Conservation (phyloP, 2,888 invertebrate genomes). For the Calameuta pallipes region DNA sequence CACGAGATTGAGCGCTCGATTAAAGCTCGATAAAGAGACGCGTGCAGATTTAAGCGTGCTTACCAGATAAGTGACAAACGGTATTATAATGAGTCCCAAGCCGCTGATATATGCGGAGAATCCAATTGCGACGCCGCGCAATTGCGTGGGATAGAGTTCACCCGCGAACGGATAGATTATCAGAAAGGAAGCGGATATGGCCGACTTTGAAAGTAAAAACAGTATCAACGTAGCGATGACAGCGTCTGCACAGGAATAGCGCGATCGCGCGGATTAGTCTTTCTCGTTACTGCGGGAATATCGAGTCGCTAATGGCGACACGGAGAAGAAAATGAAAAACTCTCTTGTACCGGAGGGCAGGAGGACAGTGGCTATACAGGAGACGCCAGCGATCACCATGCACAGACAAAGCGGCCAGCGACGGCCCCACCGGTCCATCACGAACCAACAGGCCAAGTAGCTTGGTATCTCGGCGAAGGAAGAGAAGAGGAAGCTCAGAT, state of each 20-base stretch:
- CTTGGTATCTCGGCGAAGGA: constrained; percentile 91
- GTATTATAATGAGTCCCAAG: constrained; percentile 87
- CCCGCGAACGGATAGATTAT: constrained; percentile 94
- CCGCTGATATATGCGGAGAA: constrained; percentile 92
- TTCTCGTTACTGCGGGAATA: not conserved
- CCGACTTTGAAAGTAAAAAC: constrained; percentile 86
- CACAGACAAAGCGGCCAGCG: constrained; percentile 89
- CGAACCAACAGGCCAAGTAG: constrained; percentile 86
- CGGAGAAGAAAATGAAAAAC: too few relatives aligned
- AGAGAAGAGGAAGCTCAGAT: constrained; percentile 88
- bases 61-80: constrained; percentile 91
- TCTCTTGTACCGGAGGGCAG: constrained; percentile 76
- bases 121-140: constrained; percentile 90
- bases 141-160: constrained; percentile 90
- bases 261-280: not conserved
- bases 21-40: not conserved
- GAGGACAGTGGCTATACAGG: constrained; percentile 86
- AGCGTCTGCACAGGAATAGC: constrained; percentile 71
- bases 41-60: constrained; percentile 50
- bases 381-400: constrained; percentile 77
- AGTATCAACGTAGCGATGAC: constrained; percentile 78
- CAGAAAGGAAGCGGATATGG: constrained; percentile 90
- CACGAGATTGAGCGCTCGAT: too few relatives aligned
- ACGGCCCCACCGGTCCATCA: constrained; percentile 89
- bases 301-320: too few relatives aligned